phyloP scores from a whole-genome alignment of 2,113 vertebrate genomes.

The Antechinus stuartii region DNA sequence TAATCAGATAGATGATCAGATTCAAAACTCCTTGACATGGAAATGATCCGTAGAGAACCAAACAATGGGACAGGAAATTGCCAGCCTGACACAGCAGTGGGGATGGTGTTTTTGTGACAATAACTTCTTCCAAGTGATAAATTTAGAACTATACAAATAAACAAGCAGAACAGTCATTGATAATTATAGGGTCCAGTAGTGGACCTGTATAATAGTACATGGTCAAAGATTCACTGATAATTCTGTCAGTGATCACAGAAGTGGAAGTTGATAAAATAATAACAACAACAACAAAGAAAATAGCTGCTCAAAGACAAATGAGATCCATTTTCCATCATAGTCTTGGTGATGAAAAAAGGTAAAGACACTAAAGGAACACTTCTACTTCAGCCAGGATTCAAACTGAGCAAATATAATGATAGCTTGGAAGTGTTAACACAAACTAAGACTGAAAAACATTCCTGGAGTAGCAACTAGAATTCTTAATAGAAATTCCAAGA shows the following conservation, averaged over 20 bases:
- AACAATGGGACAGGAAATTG: slow-evolving; percentile 10
- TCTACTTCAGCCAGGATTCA: background rate
- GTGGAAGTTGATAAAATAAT: background rate
- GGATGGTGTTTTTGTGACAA: background rate
- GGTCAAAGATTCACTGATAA: background rate
- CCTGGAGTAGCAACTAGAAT: background rate
- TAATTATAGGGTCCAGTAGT: background rate
- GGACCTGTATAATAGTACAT: background rate
- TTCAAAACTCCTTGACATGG: background rate
- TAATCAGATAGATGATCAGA: background rate
- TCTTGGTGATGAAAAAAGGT: background rate
- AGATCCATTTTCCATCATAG: background rate
- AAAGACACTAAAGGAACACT: background rate
- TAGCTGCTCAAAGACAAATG: background rate
- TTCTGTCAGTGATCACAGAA: background rate
- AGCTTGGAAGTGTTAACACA: background rate
- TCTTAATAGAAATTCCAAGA: background rate
- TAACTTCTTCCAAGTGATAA: background rate
- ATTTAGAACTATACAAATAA: slow-evolving; percentile 24
- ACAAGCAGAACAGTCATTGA: background rate
- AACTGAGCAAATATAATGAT: background rate
- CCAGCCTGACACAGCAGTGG: slow-evolving; percentile 6
- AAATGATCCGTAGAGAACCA: slow-evolving; percentile 3
- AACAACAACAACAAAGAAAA: background rate
- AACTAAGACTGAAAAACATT: background rate